Percentiles rank a stretch among this genome's conserved stretches.
Conservation (phyloP, 2,113 vertebrate species). For the Brachypteracias leptosomus region DNA sequence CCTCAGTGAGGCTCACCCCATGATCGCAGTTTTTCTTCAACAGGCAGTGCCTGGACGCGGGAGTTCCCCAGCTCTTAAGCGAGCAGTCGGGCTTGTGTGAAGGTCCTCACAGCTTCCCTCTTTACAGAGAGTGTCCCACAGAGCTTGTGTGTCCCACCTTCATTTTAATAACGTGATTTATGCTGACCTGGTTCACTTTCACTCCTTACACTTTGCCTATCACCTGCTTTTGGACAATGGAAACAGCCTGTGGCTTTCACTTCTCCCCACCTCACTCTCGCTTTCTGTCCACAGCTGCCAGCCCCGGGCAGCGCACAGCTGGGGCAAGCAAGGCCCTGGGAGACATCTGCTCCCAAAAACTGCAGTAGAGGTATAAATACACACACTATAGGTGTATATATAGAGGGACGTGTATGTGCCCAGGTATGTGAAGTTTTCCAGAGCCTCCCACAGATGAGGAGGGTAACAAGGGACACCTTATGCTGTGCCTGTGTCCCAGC, state of each 20-base stretch:
- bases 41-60: fast-evolving
- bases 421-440: not conserved
- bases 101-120: not conserved
- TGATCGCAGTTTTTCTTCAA: not conserved
- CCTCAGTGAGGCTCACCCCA: fast-evolving
- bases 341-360: not conserved
- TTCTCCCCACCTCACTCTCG: conserved; percentile 11
- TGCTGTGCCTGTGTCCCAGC: fast-evolving
- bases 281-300: not conserved
- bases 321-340: fast-evolving
- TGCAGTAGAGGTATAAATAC: not conserved
- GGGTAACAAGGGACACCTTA: not conserved
- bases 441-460: not conserved
- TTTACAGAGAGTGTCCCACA: fast-evolving
- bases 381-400: not conserved
- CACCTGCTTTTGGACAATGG: not conserved
- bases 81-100: not conserved
- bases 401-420: fast-evolving
- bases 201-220: not conserved
- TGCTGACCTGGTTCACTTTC: not conserved
- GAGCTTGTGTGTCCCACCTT: not conserved
- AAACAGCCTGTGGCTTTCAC: conserved; percentile 40
- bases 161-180: not conserved
- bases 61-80: not conserved
- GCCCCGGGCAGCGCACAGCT: not conserved